Conservation (phyloP, 2,888 invertebrate genomes). For the Caenorhabditis japonica region DNA sequence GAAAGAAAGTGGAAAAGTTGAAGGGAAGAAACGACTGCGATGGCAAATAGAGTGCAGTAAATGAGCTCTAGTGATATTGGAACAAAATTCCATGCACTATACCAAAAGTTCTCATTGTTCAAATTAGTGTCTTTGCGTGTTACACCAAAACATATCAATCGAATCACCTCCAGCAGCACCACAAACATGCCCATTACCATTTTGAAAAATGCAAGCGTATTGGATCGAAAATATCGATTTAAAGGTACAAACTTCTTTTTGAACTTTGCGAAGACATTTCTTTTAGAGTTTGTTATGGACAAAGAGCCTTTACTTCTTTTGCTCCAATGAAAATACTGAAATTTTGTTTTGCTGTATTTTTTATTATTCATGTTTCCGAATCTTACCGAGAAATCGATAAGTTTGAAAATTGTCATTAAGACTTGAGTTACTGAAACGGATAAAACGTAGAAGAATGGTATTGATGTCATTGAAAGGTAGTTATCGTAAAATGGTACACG, state of each 20-base stretch:
- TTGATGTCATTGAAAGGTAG: neutral
- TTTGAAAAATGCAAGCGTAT: slow-evolving; percentile 24
- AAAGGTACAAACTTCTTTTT: too few species aligned
- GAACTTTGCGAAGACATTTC: too few species aligned
- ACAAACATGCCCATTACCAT: slow-evolving; percentile 8
- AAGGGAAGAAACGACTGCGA: slow-evolving; percentile 25
- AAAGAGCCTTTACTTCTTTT: too few species aligned
- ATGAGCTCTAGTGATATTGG: slow-evolving; percentile 22
- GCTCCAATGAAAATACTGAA: neutral
- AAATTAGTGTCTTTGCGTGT: neutral
- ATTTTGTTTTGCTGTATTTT: neutral
- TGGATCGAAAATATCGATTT: slow-evolving; percentile 14
- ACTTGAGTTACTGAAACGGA: slow-evolving; percentile 13
- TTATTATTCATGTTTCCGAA: neutral
- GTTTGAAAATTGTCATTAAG: slow-evolving; percentile 14
- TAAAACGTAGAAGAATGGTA: slow-evolving; percentile 15
- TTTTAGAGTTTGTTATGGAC: too few species aligned
- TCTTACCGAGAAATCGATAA: slow-evolving; percentile 12
- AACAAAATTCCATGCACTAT: neutral
- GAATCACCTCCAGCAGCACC: slow-evolving; percentile 9
- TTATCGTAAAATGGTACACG: slow-evolving; percentile 9
- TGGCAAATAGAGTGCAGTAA: slow-evolving; percentile 24
- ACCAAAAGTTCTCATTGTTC: neutral
- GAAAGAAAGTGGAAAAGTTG: slow-evolving; percentile 10
- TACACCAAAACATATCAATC: neutral